Base-by-base conservation (phyloP, 2,888 invertebrate genomes). In the Rhodophaea formosa region DNA sequence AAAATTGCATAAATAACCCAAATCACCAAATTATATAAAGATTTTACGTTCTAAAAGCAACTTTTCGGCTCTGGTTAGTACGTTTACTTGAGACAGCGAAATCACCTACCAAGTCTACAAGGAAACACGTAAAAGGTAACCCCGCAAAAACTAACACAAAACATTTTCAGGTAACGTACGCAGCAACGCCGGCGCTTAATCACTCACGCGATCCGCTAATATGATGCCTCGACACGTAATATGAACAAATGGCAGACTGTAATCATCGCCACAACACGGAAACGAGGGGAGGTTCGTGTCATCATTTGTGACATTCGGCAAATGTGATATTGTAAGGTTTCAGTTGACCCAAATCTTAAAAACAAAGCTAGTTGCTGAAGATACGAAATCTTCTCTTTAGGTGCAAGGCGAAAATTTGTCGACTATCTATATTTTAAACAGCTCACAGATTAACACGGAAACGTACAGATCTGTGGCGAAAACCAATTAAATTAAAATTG, bases 141-240 rank as follows among this genome's bases (percentile, higher is more conserved):
- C 0, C 39, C 39, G n/a, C 39, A 53, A 53, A 53, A 53, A 42
- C 42, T 42, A 23, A 42, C 17, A 14, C 23, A 42, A 42, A 43
- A 53, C 17, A 42, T 42, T 23, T 7, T 8, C 1, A 53, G 53
- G 30, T 44, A 44, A 44, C n/a, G 51, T 29, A 53, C 46, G 53
- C 53, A 53, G 55, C 58, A 51, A 58, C 54, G 44, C 32, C 17
- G n/a, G 42, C 8, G 57, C 47, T 49, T 56, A 56, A 61, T 58
- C 56, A 58, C 56, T 56, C 56, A 61, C 56, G 61, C 60, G 58
- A 54, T 58, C 39, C 51, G 30, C 44, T 49, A 58, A 58, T 58
- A 53, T 58, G 49, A 58, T 53, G 58, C 58, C 32, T 46, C 35
- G 17, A 46, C 56, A 56, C 56, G 56, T 56, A 56, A 56, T 47